Conservation (phyloP, 2,797 vertebrate species). For the Megaceryle alcyon region DNA sequence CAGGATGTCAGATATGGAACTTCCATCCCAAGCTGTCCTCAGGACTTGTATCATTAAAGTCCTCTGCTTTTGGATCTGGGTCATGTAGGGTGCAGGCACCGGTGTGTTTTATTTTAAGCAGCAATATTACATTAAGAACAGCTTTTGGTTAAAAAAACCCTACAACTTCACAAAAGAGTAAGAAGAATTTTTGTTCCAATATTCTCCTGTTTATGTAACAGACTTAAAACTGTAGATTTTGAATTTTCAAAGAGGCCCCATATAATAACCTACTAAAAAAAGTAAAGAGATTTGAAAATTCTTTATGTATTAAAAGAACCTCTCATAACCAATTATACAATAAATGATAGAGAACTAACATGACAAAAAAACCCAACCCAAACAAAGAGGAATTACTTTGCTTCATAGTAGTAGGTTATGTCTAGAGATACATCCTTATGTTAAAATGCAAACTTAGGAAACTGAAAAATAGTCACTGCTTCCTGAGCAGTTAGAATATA, state of each 20-base stretch:
- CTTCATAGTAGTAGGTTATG: background rate
- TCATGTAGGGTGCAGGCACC: fast-evolving
- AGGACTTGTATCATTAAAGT: background rate
- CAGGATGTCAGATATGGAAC: background rate
- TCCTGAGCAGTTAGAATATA: background rate
- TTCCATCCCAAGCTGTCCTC: background rate
- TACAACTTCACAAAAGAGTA: background rate
- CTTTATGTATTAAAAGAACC: background rate
- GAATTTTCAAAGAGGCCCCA: background rate
- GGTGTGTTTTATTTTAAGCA: background rate
- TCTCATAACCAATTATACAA: background rate
- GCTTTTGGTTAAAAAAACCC: too few species aligned
- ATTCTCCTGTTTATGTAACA: background rate
- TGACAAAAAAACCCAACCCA: background rate
- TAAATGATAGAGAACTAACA: background rate
- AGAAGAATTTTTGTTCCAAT: background rate
- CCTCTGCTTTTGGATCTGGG: background rate
- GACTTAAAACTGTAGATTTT: background rate
- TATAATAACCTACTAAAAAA: background rate
- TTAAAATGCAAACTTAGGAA: background rate
- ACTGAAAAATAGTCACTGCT: background rate
- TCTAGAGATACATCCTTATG: background rate
- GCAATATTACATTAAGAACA: background rate
- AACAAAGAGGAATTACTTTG: background rate
- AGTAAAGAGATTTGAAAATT: background rate